Percentiles rank a stretch among this genome's conserved stretches.
Evolutionary conservation across 2,113 vertebrate genomes (phyloP).

Genomic region (Naja naja): DNA sequence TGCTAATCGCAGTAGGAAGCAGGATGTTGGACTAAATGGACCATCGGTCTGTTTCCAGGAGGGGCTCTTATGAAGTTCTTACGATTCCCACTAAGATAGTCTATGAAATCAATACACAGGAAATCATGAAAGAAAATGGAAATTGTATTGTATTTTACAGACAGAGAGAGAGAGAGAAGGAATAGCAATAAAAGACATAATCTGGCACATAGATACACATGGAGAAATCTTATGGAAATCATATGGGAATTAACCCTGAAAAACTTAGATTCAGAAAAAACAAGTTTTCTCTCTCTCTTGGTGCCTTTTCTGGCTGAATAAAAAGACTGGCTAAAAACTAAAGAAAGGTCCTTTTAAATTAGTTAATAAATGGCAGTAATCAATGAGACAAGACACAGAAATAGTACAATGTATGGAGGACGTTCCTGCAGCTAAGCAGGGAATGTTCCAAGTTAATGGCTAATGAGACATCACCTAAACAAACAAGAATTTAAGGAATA

Average conservation of each 20-base stretch:
- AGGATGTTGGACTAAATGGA: not conserved
- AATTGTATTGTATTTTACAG: not conserved
- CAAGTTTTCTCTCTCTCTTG: not conserved
- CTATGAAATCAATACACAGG: conserved; percentile 4
- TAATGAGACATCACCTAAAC: not conserved
- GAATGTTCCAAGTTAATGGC: not conserved
- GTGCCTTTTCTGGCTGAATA: not conserved
- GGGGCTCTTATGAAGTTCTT: not conserved
- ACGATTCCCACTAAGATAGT: not conserved
- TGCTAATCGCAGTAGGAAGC: not conserved
- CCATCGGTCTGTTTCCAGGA: not conserved
- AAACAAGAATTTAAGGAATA: not conserved
- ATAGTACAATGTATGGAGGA: not conserved
- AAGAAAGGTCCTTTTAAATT: not conserved
- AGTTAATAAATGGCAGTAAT: not conserved
- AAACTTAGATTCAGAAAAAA: not conserved
- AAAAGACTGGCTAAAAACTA: not conserved
- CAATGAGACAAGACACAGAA: not conserved
- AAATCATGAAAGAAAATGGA: not conserved
- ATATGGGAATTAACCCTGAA: not conserved
- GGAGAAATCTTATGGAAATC: not conserved
- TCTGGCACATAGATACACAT: not conserved
- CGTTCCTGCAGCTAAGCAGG: not conserved
- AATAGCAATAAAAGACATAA: not conserved
- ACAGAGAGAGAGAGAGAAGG: not conserved